Conservation (phyloP, 2,888 invertebrate species). For the Eupithecia pulchellata region DNA sequence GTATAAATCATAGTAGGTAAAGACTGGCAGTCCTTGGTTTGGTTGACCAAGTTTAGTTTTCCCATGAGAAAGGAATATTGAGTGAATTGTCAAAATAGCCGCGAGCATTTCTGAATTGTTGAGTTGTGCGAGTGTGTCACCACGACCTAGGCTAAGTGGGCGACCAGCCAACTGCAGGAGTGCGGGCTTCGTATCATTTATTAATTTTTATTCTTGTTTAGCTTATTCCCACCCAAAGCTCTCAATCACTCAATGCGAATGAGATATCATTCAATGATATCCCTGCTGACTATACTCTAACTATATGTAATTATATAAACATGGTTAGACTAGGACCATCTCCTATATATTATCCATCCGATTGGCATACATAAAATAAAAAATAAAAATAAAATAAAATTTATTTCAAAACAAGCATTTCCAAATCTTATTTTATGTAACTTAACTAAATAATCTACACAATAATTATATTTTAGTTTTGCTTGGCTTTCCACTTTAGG, state of each 20-base stretch:
- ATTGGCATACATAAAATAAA: too few species aligned
- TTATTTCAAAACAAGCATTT: too few species aligned
- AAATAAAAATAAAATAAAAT: too few species aligned
- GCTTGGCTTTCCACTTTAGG: too few species aligned
- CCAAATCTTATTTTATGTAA: too few species aligned
- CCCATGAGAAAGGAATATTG: slow-evolving; percentile 8
- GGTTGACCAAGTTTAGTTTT: slow-evolving; percentile 3
- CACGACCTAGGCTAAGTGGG: neutral
- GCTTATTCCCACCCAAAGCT: neutral
- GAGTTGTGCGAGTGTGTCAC: neutral
- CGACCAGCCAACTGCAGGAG: neutral
- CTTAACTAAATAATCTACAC: too few species aligned
- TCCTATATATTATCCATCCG: neutral
- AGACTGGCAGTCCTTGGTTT: neutral
- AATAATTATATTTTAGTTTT: too few species aligned
- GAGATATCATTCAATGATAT: too few species aligned
- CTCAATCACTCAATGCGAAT: too few species aligned
- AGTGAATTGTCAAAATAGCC: slow-evolving; percentile 4
- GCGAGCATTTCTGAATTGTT: neutral
- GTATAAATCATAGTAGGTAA: neutral
- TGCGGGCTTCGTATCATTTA: neutral
- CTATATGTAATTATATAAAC: too few species aligned
- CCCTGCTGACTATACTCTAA: neutral
- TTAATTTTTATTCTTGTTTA: neutral
- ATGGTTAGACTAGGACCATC: too few species aligned